Base-by-base conservation (phyloP, 2,888 invertebrate genomes). In the Conus canariensis region DNA sequence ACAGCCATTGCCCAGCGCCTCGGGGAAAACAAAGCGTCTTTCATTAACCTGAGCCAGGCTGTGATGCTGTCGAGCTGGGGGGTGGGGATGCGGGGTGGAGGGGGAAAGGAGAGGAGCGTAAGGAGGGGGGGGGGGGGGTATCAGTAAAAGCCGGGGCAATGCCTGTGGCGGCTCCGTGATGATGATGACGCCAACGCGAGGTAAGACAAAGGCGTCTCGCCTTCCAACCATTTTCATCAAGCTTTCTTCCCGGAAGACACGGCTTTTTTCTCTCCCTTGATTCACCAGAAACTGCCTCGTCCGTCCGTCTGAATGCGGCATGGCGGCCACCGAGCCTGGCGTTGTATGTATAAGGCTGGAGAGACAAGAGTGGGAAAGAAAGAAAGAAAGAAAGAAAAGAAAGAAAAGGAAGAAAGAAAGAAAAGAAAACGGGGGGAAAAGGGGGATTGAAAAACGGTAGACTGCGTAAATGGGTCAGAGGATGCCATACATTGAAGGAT, bases 181-280 rank as follows among this genome's bases (percentile, higher is more conserved):
- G 25, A 25, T 12, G 25, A 83, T 83, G 58, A 83, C 58, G 58
- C 22, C 12, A 30, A 10, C 25, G 4, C 9, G 56, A 58, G 58
- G 82, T 83, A 83, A 83, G 82, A 83, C 82, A 83, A 83, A 12
- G 82, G 19, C 25, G 58, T 83, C 82, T 83, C 82, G 22, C 82
- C 82, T 83, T 83, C 56, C 82, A 83, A 83, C 82, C 82, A 58
- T 83, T 83, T 58, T 83, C 82, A 83, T 83, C 82, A 83, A 83
- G 82, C 82, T 19, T 45, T 30, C 30, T 70, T 12, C 82, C 58
- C 82, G 58, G 82, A 83, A 83, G 82, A 83, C 82, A 83, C n/a
- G 80, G 19, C 10, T 83, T 83, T 83, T 83, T 58, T 83, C 22
- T 56, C 82, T 58, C 82, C 82, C 82, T 83, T 83, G 82, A 83